These are phyloP conservation scores for Lasioglossum lativentre DNA, from an alignment of 2,888 invertebrate species.

Conservation along the genomic window DNA sequence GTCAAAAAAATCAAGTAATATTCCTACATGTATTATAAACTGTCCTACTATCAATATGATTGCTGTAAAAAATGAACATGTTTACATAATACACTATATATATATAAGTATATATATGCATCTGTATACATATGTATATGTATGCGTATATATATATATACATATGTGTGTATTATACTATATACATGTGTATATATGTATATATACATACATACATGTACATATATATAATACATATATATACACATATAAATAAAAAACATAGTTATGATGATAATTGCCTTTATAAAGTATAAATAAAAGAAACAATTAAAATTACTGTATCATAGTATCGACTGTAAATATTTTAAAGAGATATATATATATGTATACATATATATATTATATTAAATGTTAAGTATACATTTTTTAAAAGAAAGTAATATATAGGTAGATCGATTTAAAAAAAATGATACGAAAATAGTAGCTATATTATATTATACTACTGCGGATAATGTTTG, in stretches of 20 bases:
- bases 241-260: slow-evolving; percentile 74
- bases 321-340: slow-evolving; percentile 83
- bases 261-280: slow-evolving; percentile 83
- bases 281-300: slow-evolving; percentile 82
- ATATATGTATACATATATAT: slow-evolving; percentile 63
- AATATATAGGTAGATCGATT: slow-evolving; percentile 83
- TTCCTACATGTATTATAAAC: slow-evolving; percentile 74
- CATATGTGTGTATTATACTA: slow-evolving; percentile 66
- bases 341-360: slow-evolving; percentile 82
- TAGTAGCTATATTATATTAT: slow-evolving; percentile 82
- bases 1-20: slow-evolving; percentile 65
- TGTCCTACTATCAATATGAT: slow-evolving; percentile 74
- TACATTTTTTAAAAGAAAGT: slow-evolving; percentile 85
- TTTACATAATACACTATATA: slow-evolving; percentile 76
- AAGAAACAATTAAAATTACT: slow-evolving; percentile 80
- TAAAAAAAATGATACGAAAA: slow-evolving; percentile 75
- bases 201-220: slow-evolving; percentile 15
- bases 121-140: slow-evolving; percentile 17
- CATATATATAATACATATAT: neutral
- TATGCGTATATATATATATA: slow-evolving; percentile 27
- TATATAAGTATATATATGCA: slow-evolving; percentile 3
- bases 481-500: slow-evolving; percentile 83
- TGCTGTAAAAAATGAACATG: slow-evolving; percentile 76
- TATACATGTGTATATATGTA: slow-evolving; percentile 32
- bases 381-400: slow-evolving; percentile 83